phyloP scores from a whole-genome alignment of 2,888 invertebrate species.

The Eupithecia inturbata region DNA sequence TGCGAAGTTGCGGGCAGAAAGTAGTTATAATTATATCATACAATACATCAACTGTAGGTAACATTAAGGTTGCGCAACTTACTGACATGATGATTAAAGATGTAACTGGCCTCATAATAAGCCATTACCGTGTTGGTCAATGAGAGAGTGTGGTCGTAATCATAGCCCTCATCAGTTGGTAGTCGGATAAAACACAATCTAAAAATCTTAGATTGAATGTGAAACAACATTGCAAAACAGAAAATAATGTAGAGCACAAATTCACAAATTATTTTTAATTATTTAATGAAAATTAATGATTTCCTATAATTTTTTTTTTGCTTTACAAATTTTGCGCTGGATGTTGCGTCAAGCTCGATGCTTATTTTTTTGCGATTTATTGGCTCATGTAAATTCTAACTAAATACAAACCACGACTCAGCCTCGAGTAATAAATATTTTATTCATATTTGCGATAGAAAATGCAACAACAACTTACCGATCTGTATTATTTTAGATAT shows the following conservation, averaged over 20 bases:
- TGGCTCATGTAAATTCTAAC: too few relatives aligned
- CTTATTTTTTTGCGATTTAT: too few relatives aligned
- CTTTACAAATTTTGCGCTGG: too few relatives aligned
- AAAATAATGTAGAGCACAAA: background rate
- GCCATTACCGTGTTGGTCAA: constrained; percentile 7
- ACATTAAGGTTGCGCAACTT: background rate
- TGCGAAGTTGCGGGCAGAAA: background rate
- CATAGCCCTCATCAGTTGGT: background rate
- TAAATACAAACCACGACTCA: too few relatives aligned
- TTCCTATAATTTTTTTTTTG: too few relatives aligned
- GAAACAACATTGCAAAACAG: background rate
- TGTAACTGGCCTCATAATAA: background rate
- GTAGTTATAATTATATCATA: background rate
- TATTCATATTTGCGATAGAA: too few relatives aligned
- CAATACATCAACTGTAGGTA: background rate
- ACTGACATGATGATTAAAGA: background rate
- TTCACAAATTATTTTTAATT: background rate
- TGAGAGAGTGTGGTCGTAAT: background rate
- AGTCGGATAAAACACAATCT: background rate
- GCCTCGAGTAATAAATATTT: too few relatives aligned
- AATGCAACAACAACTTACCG: too few relatives aligned
- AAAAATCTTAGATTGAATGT: background rate
- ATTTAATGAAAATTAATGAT: too few relatives aligned
- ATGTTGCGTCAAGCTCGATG: background rate
- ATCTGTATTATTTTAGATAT: too few relatives aligned